These are phyloP conservation scores for Diadegma fenestrale DNA, from an alignment of 2,888 invertebrate genomes.

Conservation along the genomic window DNA sequence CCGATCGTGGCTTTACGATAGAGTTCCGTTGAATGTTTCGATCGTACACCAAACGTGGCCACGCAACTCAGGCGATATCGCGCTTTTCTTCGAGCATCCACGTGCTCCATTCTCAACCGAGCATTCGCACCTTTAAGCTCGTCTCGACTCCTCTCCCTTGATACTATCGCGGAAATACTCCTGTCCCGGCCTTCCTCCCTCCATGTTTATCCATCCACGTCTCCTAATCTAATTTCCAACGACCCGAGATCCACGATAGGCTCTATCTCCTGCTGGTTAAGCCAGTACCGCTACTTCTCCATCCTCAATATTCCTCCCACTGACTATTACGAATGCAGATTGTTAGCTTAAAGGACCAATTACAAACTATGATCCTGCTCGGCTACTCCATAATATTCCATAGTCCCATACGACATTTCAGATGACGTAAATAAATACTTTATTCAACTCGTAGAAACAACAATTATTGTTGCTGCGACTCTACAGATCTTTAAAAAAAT, in stretches of 20 bases:
- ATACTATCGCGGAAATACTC: constrained; percentile 67
- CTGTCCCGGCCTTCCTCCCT: constrained; percentile 1
- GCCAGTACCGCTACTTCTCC: constrained; percentile 20
- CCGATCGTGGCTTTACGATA: constrained; percentile 16
- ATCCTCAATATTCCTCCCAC: neutral
- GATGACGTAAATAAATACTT: neutral
- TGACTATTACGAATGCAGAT: constrained; percentile 5
- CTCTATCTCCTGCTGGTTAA: constrained; percentile 31
- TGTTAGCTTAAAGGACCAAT: constrained; percentile 1
- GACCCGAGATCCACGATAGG: constrained; percentile 61
- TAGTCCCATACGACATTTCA: neutral
- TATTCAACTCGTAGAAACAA: neutral
- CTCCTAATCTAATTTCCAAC: constrained; percentile 69
- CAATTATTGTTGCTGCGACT: neutral
- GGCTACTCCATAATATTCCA: neutral
- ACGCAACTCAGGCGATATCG: constrained; percentile 46
- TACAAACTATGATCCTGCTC: neutral
- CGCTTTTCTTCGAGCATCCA: constrained; percentile 23
- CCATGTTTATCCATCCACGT: constrained; percentile 60
- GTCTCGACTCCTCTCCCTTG: constrained; percentile 29
- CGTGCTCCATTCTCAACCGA: neutral
- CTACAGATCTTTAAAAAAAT: too few relatives aligned
- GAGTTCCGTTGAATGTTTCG: constrained; percentile 2
- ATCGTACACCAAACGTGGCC: neutral
- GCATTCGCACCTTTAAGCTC: constrained; percentile 4